Percentiles rank a stretch among this genome's conserved stretches.
Evolutionary conservation across 2,888 invertebrate genomes (phyloP).

Genomic region (Elmis aenea): DNA sequence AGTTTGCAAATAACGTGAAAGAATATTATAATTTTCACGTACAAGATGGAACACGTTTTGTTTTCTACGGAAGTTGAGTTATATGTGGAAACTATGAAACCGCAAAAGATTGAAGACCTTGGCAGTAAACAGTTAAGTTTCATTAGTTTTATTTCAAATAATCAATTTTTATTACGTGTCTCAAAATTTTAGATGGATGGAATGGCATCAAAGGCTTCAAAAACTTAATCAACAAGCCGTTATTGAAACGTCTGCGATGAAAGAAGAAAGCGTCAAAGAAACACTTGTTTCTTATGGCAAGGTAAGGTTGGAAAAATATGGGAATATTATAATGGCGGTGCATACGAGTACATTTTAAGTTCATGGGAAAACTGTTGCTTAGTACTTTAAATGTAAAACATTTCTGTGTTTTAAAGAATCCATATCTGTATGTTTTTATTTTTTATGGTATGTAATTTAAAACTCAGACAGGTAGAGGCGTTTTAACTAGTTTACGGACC

Average conservation of each 20-base stretch:
- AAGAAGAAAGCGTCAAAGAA: constrained; percentile 84
- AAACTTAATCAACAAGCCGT: constrained; percentile 86
- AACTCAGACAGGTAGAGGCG: too few species aligned
- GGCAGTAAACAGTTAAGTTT: constrained; percentile 55
- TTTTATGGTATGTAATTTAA: too few species aligned
- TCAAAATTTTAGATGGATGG: constrained; percentile 62
- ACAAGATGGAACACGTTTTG: constrained; percentile 52
- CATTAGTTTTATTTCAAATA: background rate
- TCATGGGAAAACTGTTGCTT: too few species aligned
- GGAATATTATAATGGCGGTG: too few species aligned
- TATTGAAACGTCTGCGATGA: constrained; percentile 69
- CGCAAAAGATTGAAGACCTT: constrained; percentile 61
- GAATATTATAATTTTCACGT: too few species aligned
- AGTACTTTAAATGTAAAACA: too few species aligned
- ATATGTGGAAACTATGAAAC: constrained; percentile 66
- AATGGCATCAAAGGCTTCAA: constrained; percentile 76
- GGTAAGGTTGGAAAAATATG: too few species aligned
- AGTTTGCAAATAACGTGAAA: too few species aligned
- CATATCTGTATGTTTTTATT: too few species aligned
- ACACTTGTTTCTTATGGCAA: constrained; percentile 69
- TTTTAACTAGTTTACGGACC: too few species aligned
- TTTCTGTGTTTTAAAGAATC: too few species aligned
- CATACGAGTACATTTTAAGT: too few species aligned
- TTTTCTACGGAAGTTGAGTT: constrained; percentile 69
- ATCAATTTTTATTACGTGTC: constrained; percentile 1